Conservation (phyloP, 2,797 vertebrate genomes). For the Euphonia xanthogaster region DNA sequence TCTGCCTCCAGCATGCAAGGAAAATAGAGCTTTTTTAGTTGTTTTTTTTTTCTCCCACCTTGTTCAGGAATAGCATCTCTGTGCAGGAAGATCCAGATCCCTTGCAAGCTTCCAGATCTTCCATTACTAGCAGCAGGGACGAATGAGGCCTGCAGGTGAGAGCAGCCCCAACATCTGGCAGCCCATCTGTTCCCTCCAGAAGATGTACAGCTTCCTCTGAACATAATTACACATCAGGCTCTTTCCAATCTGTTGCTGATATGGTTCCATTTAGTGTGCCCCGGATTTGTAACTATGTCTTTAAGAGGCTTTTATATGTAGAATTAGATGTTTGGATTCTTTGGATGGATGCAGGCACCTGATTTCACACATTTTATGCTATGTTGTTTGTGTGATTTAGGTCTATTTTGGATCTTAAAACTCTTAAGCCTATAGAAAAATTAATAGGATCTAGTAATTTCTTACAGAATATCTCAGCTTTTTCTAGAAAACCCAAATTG, state of each 20-base stretch:
- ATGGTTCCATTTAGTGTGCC: background rate
- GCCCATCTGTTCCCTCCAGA: conserved; percentile 17
- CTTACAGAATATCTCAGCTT: background rate
- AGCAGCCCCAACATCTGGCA: conserved; percentile 9
- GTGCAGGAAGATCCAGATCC: conserved; percentile 53
- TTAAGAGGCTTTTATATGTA: background rate
- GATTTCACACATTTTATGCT: background rate
- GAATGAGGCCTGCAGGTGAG: background rate
- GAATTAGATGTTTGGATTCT: background rate
- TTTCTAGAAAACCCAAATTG: background rate
- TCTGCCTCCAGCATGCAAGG: conserved; percentile 38
- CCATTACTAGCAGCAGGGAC: conserved; percentile 13
- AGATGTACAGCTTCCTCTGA: background rate
- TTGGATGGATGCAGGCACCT: background rate
- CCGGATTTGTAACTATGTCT: background rate
- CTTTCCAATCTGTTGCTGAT: background rate
- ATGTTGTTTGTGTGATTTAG: background rate
- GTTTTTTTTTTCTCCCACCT: accelerated
- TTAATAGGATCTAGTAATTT: background rate
- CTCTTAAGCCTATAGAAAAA: background rate
- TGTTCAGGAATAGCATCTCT: conserved; percentile 44
- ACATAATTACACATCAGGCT: background rate
- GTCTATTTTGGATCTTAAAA: background rate
- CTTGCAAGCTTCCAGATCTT: background rate
- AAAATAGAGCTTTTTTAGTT: background rate